Conservation (phyloP, 2,888 invertebrate genomes). For the Morpho achilles region DNA sequence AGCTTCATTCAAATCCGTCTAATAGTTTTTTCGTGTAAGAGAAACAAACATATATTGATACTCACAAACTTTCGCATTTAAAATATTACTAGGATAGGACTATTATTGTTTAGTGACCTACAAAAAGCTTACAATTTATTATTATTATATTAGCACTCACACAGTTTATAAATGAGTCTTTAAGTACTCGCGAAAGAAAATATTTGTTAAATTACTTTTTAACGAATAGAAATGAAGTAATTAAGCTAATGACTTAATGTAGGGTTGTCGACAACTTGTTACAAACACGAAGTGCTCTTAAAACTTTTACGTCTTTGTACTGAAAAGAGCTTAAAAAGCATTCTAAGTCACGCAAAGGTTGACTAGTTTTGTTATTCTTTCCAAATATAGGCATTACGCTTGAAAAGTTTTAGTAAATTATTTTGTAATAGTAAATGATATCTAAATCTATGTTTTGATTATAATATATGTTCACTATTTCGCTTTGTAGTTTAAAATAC, state of each 20-base stretch:
- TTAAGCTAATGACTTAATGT: constrained; percentile 26
- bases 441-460: no score
- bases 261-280: constrained; percentile 18
- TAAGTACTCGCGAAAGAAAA: constrained; percentile 19
- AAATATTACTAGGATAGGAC: no score
- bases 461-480: no score
- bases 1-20: no score
- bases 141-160: constrained; percentile 7
- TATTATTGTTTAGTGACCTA: no score
- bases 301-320: constrained; percentile 24
- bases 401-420: no score
- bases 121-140: constrained; percentile 3
- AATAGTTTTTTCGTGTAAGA: no score
- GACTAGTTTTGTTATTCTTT: constrained; percentile 4
- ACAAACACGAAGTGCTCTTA: constrained; percentile 24
- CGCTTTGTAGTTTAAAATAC: no score
- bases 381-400: neutral
- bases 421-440: no score
- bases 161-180: constrained; percentile 18
- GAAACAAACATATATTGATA: no score
- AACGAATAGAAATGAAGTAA: constrained; percentile 23
- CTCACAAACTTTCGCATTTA: no score
- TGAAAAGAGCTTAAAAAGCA: constrained; percentile 19
- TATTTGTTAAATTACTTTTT: constrained; percentile 22
- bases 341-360: constrained; percentile 19